Percentiles rank a stretch among this genome's conserved stretches.
These are phyloP conservation scores for Epiblema foenella DNA, from an alignment of 2,888 invertebrate species.

Conservation along the genomic window DNA sequence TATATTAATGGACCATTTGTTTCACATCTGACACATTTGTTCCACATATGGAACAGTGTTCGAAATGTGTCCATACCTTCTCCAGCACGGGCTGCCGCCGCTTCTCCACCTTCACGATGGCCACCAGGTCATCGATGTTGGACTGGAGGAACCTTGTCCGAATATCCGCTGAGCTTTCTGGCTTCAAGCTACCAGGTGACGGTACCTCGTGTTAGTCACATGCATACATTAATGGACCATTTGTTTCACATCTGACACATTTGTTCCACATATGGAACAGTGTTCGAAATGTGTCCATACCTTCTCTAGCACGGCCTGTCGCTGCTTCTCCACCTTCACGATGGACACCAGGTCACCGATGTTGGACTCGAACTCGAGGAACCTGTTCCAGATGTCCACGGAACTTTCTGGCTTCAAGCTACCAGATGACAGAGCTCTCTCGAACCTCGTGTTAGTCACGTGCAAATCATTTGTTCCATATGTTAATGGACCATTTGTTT, in stretches of 20 bases:
- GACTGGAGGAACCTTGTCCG: conserved; percentile 99
- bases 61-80: conserved; percentile 85
- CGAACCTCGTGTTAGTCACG: conserved; percentile 98
- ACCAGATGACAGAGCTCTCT: conserved; percentile 96
- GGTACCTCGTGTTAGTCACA: conserved; percentile 98
- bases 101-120: conserved; percentile 98
- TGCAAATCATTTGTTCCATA: too few species aligned
- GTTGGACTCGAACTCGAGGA: conserved; percentile 99
- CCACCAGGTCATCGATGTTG: conserved; percentile 98
- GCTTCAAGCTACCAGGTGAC: conserved; percentile 95
- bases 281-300: conserved; percentile 69
- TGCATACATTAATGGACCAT: too few species aligned
- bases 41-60: not conserved
- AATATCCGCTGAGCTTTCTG: conserved; percentile 97
- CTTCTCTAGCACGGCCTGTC: conserved; percentile 96
- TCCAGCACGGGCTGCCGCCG: conserved; percentile 95
- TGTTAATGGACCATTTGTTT: too few species aligned
- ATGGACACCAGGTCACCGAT: conserved; percentile 99
- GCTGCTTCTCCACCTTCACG: conserved; percentile 97
- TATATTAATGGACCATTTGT: not conserved
- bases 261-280: not conserved
- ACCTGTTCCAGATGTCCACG: conserved; percentile 99
- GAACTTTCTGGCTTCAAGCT: conserved; percentile 96
- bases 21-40: not conserved
- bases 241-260: not conserved